Evolutionary conservation across 2,888 invertebrate genomes (phyloP), one percentile per base, ranked within the genome.

Genomic region (Dimorphilus gyrociliatus): DNA sequence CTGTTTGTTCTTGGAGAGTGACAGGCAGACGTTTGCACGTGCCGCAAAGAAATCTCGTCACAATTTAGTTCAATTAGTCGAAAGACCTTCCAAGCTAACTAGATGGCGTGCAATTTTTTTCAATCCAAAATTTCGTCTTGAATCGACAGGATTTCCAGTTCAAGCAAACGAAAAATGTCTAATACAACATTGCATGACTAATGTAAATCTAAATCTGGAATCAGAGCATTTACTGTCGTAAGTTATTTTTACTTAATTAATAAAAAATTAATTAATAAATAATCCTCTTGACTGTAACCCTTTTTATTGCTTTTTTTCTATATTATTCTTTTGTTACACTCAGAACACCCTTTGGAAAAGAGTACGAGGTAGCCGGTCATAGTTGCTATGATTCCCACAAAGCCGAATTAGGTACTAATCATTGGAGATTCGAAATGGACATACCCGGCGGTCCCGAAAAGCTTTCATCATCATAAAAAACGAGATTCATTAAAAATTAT

Each of bases 351-450:
- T 55, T 55, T 37, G 56, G 57, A 7, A 27, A 40, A n/a, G 58
- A 61, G 27, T 55, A 50, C 37, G 61, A 61, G 38, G 44, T 59
- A 7, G 48, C 55, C 5, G 46, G 48, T 16, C 39, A 47, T 37
- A 60, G 56, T 1, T 44, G 41, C 33, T 42, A 57, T 12, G 53
- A 60, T 34, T 51, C 54, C 1, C 60, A 60, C 37, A 47, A 49
- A 26, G 59, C 56, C 3, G 60, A 61, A 31, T 44, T 45, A 34
- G 52, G 53, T 16, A 44, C 45, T 24, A 60, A 60, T 40, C 53
- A 53, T 32, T 59, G 54, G 54, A 45, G 47, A 41, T 36, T 61
- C 6, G 35, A 43, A 2, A 50, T 52, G 50, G 46, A 39, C 1
- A 42, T 47, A 1, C 54, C 56, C 4, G 56, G 55, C n/a, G n/a